Conservation (phyloP, 2,797 vertebrate genomes). For the Neostethus bicornis region DNA sequence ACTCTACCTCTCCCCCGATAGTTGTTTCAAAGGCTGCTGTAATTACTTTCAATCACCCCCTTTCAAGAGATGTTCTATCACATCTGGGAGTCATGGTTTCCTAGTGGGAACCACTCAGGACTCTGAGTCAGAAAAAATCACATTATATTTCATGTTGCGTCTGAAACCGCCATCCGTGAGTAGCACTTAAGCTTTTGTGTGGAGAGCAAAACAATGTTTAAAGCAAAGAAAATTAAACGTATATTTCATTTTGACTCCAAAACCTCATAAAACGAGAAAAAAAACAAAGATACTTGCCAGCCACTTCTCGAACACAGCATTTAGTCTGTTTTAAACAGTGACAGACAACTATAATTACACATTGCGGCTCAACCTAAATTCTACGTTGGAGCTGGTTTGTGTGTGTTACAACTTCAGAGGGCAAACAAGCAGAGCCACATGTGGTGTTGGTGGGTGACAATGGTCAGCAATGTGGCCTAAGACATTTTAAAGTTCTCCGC, state of each 20-base stretch:
- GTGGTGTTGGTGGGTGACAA: constrained; percentile 50
- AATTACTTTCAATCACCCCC: constrained; percentile 44
- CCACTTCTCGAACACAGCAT: constrained; percentile 4
- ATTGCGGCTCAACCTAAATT: constrained; percentile 67
- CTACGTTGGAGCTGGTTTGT: constrained; percentile 55
- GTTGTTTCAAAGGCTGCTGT: constrained; percentile 43
- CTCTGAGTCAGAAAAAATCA: constrained; percentile 21
- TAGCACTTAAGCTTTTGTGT: no score
- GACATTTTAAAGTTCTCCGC: constrained; percentile 52
- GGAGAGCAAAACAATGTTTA: no score
- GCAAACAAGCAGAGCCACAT: constrained; percentile 30
- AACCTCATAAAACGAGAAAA: not conserved
- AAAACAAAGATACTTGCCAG: constrained; percentile 1
- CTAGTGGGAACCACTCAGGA: not conserved
- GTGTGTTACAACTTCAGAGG: constrained; percentile 45
- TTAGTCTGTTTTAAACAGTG: constrained; percentile 39
- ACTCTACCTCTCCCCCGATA: constrained; percentile 32
- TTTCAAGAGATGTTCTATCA: constrained; percentile 32
- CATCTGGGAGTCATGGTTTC: constrained; percentile 20
- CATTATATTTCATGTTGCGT: not conserved
- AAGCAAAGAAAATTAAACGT: not conserved
- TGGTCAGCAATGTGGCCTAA: constrained; percentile 54
- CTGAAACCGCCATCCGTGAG: no score
- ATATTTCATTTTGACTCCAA: not conserved
- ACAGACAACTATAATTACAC: constrained; percentile 65